Conservation (phyloP, 2,888 invertebrate genomes). For the Eupeodes latifasciatus region DNA sequence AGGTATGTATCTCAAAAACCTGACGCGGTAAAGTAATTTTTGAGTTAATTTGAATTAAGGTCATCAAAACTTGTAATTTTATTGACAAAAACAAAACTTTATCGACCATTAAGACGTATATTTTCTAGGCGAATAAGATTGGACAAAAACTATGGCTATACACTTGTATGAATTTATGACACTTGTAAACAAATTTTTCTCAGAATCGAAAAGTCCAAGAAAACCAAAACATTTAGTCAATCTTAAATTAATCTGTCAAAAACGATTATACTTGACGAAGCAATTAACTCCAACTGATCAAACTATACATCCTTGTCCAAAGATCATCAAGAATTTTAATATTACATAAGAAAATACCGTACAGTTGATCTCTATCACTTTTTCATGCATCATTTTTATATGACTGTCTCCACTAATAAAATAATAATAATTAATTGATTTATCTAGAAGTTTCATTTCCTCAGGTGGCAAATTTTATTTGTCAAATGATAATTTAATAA, state of each 20-base stretch:
- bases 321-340: background rate
- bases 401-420: background rate
- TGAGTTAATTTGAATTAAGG: too few relatives aligned
- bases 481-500: background rate
- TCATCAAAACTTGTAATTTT: too few relatives aligned
- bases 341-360: background rate
- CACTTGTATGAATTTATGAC: background rate
- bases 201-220: background rate
- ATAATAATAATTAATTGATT: conserved; percentile 9
- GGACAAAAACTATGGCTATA: too few relatives aligned
- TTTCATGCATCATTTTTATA: background rate
- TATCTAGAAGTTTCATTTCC: conserved; percentile 1
- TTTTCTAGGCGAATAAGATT: too few relatives aligned
- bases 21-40: too few relatives aligned
- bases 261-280: background rate
- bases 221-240: too few relatives aligned
- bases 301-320: conserved; percentile 18
- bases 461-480: conserved; percentile 8
- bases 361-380: background rate
- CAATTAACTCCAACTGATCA: background rate
- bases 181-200: background rate
- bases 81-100: too few relatives aligned
- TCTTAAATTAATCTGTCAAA: background rate
- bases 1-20: too few relatives aligned
- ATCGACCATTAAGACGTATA: too few relatives aligned